phyloP scores from a whole-genome alignment of 2,113 vertebrate species.

The Pampusana beccarii region DNA sequence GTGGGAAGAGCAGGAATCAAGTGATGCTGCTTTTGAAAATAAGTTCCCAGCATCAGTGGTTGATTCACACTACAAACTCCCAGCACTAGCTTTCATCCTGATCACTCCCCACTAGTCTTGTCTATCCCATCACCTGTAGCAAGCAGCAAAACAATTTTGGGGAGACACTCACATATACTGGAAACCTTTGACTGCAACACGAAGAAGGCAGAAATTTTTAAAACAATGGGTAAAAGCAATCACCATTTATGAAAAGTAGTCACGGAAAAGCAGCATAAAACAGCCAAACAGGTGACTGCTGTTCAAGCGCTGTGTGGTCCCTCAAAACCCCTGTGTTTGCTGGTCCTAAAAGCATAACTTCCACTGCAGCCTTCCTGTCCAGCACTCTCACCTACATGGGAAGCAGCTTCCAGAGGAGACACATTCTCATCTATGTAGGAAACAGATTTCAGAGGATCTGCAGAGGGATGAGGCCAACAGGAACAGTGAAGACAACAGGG shows the following conservation, averaged over 20 bases:
- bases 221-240: neutral
- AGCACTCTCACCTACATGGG: neutral
- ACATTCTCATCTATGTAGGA: neutral
- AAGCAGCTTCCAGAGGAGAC: neutral
- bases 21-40: neutral
- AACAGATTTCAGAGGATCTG: neutral
- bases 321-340: neutral
- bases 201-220: neutral
- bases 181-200: neutral
- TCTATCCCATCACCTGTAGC: neutral
- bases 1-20: neutral
- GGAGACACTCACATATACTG: accelerated
- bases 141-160: neutral
- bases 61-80: neutral
- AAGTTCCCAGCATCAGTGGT: neutral
- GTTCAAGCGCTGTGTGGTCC: neutral
- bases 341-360: neutral
- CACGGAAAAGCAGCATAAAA: neutral
- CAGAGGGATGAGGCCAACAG: neutral
- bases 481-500: neutral
- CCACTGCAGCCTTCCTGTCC: neutral
- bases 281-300: accelerated
- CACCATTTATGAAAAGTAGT: neutral
- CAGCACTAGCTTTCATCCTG: neutral
- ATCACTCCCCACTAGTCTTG: neutral